Base-by-base conservation (phyloP, 2,797 vertebrate genomes). In the Scarus forsteni region DNA sequence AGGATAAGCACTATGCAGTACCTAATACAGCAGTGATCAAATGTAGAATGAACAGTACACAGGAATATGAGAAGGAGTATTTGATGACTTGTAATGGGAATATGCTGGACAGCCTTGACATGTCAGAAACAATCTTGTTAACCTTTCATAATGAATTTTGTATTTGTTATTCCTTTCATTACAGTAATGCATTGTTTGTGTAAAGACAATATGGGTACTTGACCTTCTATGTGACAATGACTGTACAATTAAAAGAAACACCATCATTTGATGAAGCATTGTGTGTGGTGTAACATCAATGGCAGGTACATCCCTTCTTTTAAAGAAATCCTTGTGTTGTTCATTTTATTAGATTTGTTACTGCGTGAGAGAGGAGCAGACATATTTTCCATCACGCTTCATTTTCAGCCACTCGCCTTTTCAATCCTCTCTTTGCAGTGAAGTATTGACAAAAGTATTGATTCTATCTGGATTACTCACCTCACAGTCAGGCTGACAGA, bases 231-330 rank as follows among this genome's bases (percentile, higher is more conserved):
- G 85, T 88, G 68, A 81, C 71, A 60, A 80, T 77, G 76, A 83
- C 66, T 83, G 70, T 85, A 49, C 67, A 81, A 90, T 88, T 84
- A 84, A 89, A 90, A 77, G 62, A 83, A 74, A 73, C 70, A 53
- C 55, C 79, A 76, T 75, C 18, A 50, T 63, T 36, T 63, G 70
- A 73, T 54, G 46, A 66, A 48, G 49, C 44, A 52, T 7, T 59
- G 64, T 72, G 67, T 67, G 64, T 79, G 75, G 38, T 85, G 61
- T 85, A 48, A 72, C 49, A 59, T 77, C 1, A 13, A 60, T 13
- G 39, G 16, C 19, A 39, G 40, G 54, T n/a, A 18, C 57, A 13
- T 61, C 40, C 11, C 10, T 14, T 9, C 35, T 65, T 58, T 16
- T 38, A 65, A 79, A 42, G 46, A 58, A 51, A 66, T 81, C 18